Evolutionary conservation across 2,113 vertebrate genomes (phyloP).

Genomic region (Vulpes vulpes): DNA sequence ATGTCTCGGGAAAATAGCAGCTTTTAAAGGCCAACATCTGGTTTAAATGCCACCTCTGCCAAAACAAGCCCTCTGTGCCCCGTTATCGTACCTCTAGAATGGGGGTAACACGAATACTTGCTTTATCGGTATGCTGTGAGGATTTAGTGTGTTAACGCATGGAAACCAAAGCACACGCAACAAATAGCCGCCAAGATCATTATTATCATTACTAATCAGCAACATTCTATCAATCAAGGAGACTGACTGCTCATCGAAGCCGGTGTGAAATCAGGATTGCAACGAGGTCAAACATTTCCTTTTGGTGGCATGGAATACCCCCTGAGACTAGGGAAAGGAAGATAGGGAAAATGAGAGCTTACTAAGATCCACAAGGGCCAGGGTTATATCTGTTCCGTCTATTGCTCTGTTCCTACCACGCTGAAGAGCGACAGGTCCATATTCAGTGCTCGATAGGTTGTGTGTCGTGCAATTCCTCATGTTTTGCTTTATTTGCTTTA

Average conservation of each 20-base stretch:
- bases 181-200: conserved; percentile 25
- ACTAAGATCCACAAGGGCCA: background rate
- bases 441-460: background rate
- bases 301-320: background rate
- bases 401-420: background rate
- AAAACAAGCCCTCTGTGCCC: background rate
- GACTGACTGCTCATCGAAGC: background rate
- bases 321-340: background rate
- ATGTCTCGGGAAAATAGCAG: background rate
- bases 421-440: background rate
- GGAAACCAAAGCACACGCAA: background rate
- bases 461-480: fast-evolving
- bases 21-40: background rate
- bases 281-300: background rate
- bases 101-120: background rate
- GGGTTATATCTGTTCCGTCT: background rate
- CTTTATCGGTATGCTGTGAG: background rate
- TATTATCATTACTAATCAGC: background rate
- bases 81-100: background rate
- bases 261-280: background rate
- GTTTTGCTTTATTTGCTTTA: background rate
- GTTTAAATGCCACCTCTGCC: background rate
- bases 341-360: background rate
- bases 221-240: background rate
- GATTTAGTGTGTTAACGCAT: background rate